Evolutionary conservation across 2,113 vertebrate genomes (phyloP), one percentile per base, ranked within the genome.

Genomic region (Crotalus helleri): DNA sequence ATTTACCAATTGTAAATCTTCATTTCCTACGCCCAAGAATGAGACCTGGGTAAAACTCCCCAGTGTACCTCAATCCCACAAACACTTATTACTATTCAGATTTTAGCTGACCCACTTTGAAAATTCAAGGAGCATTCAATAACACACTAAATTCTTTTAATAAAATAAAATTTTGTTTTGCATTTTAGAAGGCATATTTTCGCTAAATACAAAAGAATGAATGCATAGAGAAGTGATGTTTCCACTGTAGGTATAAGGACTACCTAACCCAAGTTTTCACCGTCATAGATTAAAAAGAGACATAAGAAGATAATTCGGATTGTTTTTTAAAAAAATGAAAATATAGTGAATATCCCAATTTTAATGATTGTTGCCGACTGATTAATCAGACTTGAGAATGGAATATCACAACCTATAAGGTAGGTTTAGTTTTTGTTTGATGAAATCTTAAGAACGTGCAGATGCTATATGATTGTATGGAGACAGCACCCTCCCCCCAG

Each of bases 21-120:
- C 49, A 39, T 33, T 57, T 85, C 53, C 46, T 21, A 53, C 54
- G 15, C 10, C 46, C 85, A 92, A 24, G 26, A 64, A 33, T 39
- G 15, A 13, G 21, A 11, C 58, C 46, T 6, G 53, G 46, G 39
- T 51, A 15, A 53, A 59, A 97, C 97, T 95, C 91, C 64, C 96
- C 97, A 95, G 96, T 97, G 97, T 97, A 98, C 98, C 97, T 97
- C 97, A 98, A 97, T 98, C 97, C 97, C 49, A 92, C 93, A 93
- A 97, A 98, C 96, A 98, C 97, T 96, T 97, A 96, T 96, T 96
- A 96, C 96, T 97, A 97, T 97, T 97, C 96, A 97, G 96, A 96
- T 97, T 96, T 96, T 95, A 95, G 96, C 96, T 96, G 95, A 95
- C 97, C 95, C 93, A 81, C 94, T 58, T 92, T 96, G 96, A 96